A percentile compares a stretch with the other conserved stretches of the same genome.
phyloP scores from a whole-genome alignment of 2,888 invertebrate genomes.

The Xestia xanthographa region DNA sequence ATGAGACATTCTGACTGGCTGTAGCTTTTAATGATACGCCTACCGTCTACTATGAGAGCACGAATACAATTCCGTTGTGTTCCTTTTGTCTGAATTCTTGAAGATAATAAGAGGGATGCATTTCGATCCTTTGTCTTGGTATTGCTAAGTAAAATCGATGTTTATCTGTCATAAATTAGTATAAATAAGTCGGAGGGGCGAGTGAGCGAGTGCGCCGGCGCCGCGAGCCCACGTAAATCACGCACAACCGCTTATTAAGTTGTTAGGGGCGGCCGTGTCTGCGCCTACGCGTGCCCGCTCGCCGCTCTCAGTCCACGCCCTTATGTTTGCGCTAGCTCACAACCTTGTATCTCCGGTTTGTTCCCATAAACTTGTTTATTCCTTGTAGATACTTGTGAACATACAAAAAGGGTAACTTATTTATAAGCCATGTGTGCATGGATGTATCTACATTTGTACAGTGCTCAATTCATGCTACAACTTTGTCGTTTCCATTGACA shows the following conservation, averaged over 20 bases:
- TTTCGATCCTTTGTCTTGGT: conserved; percentile 48
- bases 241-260: conserved; percentile 89
- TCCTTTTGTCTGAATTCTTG: conserved; percentile 34
- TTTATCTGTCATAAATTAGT: conserved; percentile 89
- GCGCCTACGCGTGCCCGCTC: conserved; percentile 86
- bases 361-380: conserved; percentile 60
- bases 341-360: conserved; percentile 73
- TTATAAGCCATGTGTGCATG: conserved; percentile 35
- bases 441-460: not conserved
- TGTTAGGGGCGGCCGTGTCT: conserved; percentile 87
- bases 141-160: conserved; percentile 79
- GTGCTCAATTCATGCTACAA: conserved; percentile 13
- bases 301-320: conserved; percentile 83
- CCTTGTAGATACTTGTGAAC: conserved; percentile 54
- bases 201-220: conserved; percentile 86
- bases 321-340: conserved; percentile 82
- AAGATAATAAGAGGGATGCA: conserved; percentile 55
- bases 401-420: conserved; percentile 52
- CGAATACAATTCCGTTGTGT: conserved; percentile 31
- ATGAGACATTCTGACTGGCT: conserved; percentile 76
- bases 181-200: conserved; percentile 83
- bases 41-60: conserved; percentile 35
- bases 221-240: conserved; percentile 89
- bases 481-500: conserved; percentile 29
- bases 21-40: conserved; percentile 65